Percentiles rank a stretch among this genome's conserved stretches.
Evolutionary conservation across 2,797 vertebrate species (phyloP).

Genomic region (Intellagama lesueurii): DNA sequence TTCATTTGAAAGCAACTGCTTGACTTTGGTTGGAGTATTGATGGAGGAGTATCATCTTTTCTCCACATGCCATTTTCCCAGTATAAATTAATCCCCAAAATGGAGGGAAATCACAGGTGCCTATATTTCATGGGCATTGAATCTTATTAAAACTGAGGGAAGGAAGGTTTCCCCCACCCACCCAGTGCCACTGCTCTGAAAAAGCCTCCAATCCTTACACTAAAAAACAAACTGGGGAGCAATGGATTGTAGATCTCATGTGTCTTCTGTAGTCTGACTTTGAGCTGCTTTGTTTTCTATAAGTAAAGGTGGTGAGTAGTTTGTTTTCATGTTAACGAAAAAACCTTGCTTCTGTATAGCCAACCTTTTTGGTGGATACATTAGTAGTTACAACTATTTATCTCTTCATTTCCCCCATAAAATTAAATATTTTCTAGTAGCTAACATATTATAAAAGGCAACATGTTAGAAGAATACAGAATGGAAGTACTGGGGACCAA

Average conservation of each 20-base stretch:
- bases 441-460: neutral
- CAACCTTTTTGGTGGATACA: neutral
- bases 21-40: neutral
- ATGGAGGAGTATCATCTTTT: neutral
- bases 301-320: neutral
- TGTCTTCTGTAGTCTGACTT: too few relatives aligned
- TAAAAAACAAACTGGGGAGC: too few relatives aligned
- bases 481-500: too few relatives aligned
- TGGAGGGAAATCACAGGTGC: neutral
- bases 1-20: neutral
- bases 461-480: neutral
- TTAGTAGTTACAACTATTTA: neutral
- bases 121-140: neutral
- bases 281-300: neutral
- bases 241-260: neutral
- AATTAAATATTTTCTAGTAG: neutral
- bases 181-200: too few relatives aligned
- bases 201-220: neutral
- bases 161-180: neutral
- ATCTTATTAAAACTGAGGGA: too few relatives aligned
- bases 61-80: neutral
- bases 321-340: neutral
- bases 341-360: neutral
- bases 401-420: neutral
- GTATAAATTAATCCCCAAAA: neutral